Base-by-base conservation (phyloP, 2,797 vertebrate genomes). In the Meriones psammophilus region DNA sequence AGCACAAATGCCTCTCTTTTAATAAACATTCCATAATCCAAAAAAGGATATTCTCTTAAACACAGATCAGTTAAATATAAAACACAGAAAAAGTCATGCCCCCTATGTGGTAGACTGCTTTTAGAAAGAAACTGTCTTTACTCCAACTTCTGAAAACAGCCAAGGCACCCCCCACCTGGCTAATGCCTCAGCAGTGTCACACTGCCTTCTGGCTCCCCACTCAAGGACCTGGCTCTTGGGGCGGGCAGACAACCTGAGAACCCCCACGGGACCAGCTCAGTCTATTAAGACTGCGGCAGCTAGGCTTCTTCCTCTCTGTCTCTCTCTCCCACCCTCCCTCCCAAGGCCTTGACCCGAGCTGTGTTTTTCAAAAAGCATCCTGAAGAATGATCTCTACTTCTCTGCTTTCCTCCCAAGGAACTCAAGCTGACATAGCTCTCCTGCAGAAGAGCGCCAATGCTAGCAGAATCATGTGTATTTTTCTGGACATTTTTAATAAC, bases 1-100 rank as follows among this genome's bases (percentile, higher is more conserved):
- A 92, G 36, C 24, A 50, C 8, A 15, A 92, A 90, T 10, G 20
- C 66, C 77, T 86, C 92, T 54, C 36, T 94, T 76, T 91, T 33
- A 89, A 91, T 60, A 90, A 84, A 66, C 5, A 36, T 62, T 93
- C 22, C 77, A 17, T 58, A 85, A 50, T 50, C 76, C 33, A 85
- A 58, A 92, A 58, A 77, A 85, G 50, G 3, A 83, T 87, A 6
- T 8, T 0, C 85, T 91, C 79, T 46, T 71, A 60, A 80, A 85
- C 20, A 88, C 0, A 18, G 76, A 36, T 10, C 5, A 81, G 68
- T 71, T 84, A 14, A 78, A 56, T 39, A 26, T 66, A 64, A 77
- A 83, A 80, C 3, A 79, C 0, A 76, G 30, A 68, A 69, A 83
- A 86, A 91, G 56, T 66, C 42, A 92, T 83, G 30, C 36, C 13